Percentiles rank a stretch among this genome's conserved stretches.
Conservation (phyloP, 2,888 invertebrate genomes). For the Amiota mariae region DNA sequence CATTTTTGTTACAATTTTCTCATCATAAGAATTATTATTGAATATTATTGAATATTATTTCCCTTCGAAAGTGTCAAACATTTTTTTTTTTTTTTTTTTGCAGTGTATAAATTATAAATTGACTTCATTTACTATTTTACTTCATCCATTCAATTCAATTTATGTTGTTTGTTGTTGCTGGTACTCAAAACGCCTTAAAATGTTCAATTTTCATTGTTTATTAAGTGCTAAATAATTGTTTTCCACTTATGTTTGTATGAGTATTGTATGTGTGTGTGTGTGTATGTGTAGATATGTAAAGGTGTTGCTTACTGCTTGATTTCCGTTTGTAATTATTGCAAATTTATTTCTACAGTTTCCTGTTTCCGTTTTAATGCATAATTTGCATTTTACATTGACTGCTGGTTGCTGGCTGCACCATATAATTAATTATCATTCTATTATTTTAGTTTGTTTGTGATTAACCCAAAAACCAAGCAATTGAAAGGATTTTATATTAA, state of each 20-base stretch:
- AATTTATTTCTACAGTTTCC: conserved; percentile 59
- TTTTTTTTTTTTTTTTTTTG: no score
- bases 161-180: neutral
- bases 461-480: neutral
- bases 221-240: conserved; percentile 60
- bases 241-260: conserved; percentile 16
- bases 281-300: neutral
- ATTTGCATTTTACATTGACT: conserved; percentile 6
- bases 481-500: neutral
- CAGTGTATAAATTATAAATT: neutral
- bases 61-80: neutral
- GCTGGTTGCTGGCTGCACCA: neutral
- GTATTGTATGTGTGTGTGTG: conserved; percentile 16
- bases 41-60: no score
- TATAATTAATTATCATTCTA: neutral
- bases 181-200: conserved; percentile 50
- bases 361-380: conserved; percentile 45
- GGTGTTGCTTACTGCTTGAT: conserved; percentile 43
- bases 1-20: no score
- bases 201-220: conserved; percentile 64
- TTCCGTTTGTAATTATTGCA: conserved; percentile 60
- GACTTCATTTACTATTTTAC: no score
- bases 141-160: no score
- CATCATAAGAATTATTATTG: no score
- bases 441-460: neutral